Evolutionary conservation across 2,888 invertebrate species (phyloP).

Genomic region (Drosophila quasianomalipes): DNA sequence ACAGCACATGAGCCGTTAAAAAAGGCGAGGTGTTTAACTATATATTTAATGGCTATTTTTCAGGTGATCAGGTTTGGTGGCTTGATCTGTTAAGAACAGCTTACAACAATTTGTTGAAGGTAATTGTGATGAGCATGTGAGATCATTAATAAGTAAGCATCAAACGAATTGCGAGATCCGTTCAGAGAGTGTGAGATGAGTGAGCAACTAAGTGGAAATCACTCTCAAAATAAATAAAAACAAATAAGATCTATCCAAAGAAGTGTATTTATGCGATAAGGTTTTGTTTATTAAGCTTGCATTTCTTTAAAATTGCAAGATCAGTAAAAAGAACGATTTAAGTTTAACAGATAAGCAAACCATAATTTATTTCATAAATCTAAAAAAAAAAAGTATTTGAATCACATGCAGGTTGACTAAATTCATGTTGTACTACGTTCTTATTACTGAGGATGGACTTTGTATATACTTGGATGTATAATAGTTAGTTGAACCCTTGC

Average conservation of each 20-base stretch:
- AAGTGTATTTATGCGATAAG: not conserved
- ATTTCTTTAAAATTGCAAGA: not conserved
- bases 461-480: constrained; percentile 67
- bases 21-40: constrained; percentile 10
- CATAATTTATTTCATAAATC: constrained; percentile 3
- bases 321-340: not conserved
- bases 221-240: not conserved
- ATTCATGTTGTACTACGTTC: constrained; percentile 4
- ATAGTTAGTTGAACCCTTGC: constrained; percentile 43
- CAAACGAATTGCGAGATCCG: not conserved
- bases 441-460: constrained; percentile 8
- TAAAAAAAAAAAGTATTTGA: constrained; percentile 6
- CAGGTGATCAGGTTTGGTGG: constrained; percentile 20
- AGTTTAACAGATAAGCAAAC: not conserved
- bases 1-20: constrained; percentile 7
- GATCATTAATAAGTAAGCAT: not conserved
- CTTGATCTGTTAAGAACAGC: constrained; percentile 1
- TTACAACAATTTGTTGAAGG: not conserved
- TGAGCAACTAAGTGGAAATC: not conserved
- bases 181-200: not conserved
- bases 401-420: not conserved
- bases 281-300: not conserved
- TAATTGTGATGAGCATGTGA: constrained; percentile 13
- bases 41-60: constrained; percentile 1
- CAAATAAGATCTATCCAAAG: not conserved